These are phyloP conservation scores for Hemiscyllium ocellatum DNA, from an alignment of 2,113 vertebrate genomes.

Conservation along the genomic window DNA sequence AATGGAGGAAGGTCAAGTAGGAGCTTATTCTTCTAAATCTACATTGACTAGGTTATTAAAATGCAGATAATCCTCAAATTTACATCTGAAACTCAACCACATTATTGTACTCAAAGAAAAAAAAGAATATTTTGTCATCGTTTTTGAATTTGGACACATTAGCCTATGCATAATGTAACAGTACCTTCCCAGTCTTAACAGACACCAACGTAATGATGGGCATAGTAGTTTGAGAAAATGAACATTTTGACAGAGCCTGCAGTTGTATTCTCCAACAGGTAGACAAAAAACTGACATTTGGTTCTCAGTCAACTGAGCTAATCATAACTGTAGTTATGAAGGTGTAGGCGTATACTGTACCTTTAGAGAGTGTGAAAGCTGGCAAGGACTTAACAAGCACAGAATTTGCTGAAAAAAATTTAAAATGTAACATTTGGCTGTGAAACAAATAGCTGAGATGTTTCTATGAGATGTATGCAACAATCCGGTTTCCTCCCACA, in stretches of 20 bases:
- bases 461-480: no score
- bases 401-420: no score
- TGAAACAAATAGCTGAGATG: no score
- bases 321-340: not conserved
- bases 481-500: no score
- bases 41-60: not conserved
- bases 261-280: not conserved
- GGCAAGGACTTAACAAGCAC: no score
- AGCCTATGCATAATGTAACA: not conserved
- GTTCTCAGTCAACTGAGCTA: not conserved
- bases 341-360: no score
- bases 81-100: not conserved
- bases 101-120: not conserved
- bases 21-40: not conserved
- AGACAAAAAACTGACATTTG: not conserved
- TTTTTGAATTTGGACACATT: not conserved
- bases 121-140: not conserved
- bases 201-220: not conserved
- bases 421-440: no score
- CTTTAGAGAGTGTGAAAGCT: no score
- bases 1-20: not conserved
- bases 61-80: not conserved
- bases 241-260: not conserved
- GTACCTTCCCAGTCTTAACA: not conserved
- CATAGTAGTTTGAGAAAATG: not conserved